A percentile compares a stretch with the other conserved stretches of the same genome.
phyloP scores from a whole-genome alignment of 2,113 vertebrate species.

The Chlorodrepanis virens region DNA sequence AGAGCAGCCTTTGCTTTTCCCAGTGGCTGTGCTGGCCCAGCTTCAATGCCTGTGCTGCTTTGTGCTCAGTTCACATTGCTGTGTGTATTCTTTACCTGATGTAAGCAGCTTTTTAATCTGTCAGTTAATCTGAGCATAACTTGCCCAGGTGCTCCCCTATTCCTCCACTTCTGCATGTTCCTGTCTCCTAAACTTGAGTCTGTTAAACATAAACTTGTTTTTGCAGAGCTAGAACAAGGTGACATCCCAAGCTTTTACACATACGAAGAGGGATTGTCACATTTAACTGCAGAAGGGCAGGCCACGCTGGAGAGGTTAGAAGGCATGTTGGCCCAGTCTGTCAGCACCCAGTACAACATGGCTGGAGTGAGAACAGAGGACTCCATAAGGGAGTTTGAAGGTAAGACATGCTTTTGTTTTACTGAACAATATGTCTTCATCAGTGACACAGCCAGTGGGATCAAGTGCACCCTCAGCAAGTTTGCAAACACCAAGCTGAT shows the following conservation, averaged over 20 bases:
- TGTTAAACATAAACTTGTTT: neutral
- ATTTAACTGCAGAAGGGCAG: slow-evolving; percentile 89
- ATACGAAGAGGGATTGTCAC: slow-evolving; percentile 92
- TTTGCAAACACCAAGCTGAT: neutral
- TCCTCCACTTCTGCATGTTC: neutral
- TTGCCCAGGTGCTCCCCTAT: neutral
- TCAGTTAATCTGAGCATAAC: neutral
- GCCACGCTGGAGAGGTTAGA: slow-evolving; percentile 91
- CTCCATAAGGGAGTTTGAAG: slow-evolving; percentile 81
- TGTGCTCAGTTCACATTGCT: neutral
- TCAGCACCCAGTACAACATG: slow-evolving; percentile 92
- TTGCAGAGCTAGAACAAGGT: slow-evolving; percentile 82
- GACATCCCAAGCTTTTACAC: slow-evolving; percentile 93
- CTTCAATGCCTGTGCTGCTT: accelerated
- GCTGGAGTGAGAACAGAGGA: slow-evolving; percentile 91
- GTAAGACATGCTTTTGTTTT: slow-evolving; percentile 62
- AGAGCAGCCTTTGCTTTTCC: neutral
- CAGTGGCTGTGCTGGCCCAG: too few relatives aligned
- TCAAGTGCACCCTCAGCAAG: neutral
- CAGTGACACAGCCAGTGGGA: neutral
- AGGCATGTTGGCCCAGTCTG: slow-evolving; percentile 91
- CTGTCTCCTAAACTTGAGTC: neutral
- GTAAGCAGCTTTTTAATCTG: neutral
- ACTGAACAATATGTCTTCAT: neutral
- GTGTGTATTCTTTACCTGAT: neutral